These are phyloP conservation scores for Neofelis nebulosa DNA, from an alignment of 2,113 vertebrate genomes.

Conservation along the genomic window DNA sequence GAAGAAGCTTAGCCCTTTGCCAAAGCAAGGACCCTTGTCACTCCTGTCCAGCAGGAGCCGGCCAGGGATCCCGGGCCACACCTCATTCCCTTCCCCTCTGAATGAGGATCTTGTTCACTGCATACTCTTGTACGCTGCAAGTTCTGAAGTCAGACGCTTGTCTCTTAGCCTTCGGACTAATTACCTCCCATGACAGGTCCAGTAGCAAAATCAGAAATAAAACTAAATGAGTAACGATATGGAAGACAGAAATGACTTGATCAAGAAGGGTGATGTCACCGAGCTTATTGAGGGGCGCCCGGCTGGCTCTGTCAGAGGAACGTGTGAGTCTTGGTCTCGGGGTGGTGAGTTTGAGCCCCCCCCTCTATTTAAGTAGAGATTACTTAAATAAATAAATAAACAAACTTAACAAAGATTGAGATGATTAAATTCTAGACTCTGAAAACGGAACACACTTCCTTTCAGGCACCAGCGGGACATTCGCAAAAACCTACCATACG, in stretches of 20 bases:
- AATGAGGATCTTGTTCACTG: not conserved
- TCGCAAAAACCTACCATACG: no score
- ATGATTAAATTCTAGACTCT: not conserved
- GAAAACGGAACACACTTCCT: not conserved
- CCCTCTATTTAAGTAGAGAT: not conserved
- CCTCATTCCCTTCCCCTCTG: not conserved
- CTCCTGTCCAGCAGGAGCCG: not conserved
- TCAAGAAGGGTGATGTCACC: not conserved
- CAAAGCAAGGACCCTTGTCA: not conserved
- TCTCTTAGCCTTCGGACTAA: not conserved
- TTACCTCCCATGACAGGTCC: not conserved
- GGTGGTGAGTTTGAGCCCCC: not conserved
- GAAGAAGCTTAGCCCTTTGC: no score
- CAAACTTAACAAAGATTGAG: not conserved
- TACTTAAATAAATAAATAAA: not conserved
- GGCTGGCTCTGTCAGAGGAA: not conserved
- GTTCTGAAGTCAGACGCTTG: not conserved
- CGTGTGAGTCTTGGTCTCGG: rapidly evolving
- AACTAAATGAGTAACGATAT: not conserved
- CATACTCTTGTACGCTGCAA: not conserved
- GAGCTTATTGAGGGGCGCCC: not conserved
- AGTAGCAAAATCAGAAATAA: not conserved
- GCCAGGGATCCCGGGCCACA: rapidly evolving
- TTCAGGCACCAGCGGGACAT: no score
- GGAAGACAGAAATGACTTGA: not conserved